Evolutionary conservation across 2,113 vertebrate genomes (phyloP).

Genomic region (Chionis minor): DNA sequence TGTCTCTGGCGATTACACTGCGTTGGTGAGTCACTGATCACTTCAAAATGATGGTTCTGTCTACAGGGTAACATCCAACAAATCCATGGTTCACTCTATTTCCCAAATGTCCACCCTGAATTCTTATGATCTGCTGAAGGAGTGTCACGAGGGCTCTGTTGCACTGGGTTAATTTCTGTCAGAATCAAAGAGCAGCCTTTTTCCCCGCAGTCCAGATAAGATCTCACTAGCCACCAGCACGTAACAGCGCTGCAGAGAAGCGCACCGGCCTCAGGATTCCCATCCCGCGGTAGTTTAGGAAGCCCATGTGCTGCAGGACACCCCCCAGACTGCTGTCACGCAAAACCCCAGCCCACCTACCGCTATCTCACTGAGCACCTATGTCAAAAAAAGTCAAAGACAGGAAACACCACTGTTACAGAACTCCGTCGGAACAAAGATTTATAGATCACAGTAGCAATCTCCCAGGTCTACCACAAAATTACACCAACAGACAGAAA

Average conservation of each 20-base stretch:
- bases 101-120: background rate
- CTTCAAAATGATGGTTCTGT: background rate
- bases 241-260: background rate
- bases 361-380: background rate
- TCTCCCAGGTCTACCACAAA: background rate
- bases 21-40: background rate
- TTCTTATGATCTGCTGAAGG: background rate
- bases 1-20: background rate
- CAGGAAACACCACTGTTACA: background rate
- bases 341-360: background rate
- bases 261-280: background rate
- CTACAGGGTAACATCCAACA: background rate
- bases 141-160: background rate
- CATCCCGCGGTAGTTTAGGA: background rate
- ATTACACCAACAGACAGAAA: background rate
- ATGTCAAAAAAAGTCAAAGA: background rate
- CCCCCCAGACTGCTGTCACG: background rate
- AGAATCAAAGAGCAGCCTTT: background rate
- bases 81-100: accelerated
- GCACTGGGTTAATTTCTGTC: background rate
- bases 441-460: background rate
- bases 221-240: background rate
- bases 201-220: background rate
- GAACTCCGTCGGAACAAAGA: background rate
- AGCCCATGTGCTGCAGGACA: background rate